Percentiles rank a stretch among this genome's conserved stretches.
Evolutionary conservation across 1,140 invertebrate species (phyloP).

Genomic region (Trichonephila clavata): DNA sequence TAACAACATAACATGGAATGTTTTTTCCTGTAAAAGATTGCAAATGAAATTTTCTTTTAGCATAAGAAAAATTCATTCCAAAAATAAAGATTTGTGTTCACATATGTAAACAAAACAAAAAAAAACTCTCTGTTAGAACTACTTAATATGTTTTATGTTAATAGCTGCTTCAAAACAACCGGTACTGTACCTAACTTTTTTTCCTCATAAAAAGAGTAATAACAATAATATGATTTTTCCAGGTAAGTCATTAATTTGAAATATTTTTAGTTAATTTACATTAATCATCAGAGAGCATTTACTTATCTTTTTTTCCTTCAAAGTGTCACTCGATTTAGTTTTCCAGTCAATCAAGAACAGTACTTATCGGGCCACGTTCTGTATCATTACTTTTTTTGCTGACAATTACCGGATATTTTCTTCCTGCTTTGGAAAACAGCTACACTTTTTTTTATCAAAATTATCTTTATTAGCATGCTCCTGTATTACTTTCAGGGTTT

Average conservation of each 20-base stretch:
- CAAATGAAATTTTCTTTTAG: too few species aligned
- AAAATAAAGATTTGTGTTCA: too few species aligned
- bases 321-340: neutral
- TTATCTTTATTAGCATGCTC: constrained; percentile 9
- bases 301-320: neutral
- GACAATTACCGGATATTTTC: neutral
- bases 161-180: too few species aligned
- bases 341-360: neutral
- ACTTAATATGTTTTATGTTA: too few species aligned
- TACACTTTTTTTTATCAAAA: constrained; percentile 4
- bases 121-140: too few species aligned
- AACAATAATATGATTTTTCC: neutral
- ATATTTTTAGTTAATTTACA: neutral
- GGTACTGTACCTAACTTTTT: too few species aligned
- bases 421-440: neutral
- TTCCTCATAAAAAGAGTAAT: too few species aligned
- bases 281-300: neutral
- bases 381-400: neutral
- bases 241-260: neutral
- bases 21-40: too few species aligned
- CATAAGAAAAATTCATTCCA: too few species aligned
- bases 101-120: too few species aligned
- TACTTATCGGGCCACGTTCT: neutral
- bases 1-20: too few species aligned
- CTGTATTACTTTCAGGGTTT: neutral